phyloP scores from a whole-genome alignment of 2,113 vertebrate genomes.

The Pedionomus torquatus region DNA sequence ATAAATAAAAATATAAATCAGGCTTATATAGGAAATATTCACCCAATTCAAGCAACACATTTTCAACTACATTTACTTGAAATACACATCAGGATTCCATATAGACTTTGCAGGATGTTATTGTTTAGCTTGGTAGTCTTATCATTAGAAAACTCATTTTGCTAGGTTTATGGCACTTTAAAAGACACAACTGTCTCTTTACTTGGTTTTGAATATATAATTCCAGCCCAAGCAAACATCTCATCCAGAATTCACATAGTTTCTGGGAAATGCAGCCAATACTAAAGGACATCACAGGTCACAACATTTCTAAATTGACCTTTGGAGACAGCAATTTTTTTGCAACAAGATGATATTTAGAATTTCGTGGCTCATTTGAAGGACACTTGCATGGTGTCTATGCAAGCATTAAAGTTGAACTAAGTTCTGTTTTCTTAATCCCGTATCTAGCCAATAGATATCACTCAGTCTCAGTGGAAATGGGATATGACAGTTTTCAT shows the following conservation, averaged over 20 bases:
- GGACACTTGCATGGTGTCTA: slow-evolving; percentile 14
- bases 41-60: neutral
- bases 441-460: neutral
- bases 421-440: slow-evolving; percentile 25
- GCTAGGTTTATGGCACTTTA: neutral
- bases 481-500: slow-evolving; percentile 16
- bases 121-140: neutral
- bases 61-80: neutral
- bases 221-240: neutral
- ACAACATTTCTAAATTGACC: slow-evolving; percentile 31
- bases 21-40: neutral
- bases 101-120: neutral
- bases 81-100: neutral
- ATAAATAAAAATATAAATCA: slow-evolving; percentile 24
- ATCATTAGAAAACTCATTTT: slow-evolving; percentile 10
- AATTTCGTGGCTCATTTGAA: slow-evolving; percentile 35
- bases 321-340: neutral
- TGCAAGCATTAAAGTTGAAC: slow-evolving; percentile 5
- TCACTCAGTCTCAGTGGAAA: slow-evolving; percentile 1
- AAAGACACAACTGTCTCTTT: neutral
- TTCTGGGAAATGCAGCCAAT: slow-evolving; percentile 16
- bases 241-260: neutral
- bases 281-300: slow-evolving; percentile 31
- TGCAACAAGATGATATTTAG: slow-evolving; percentile 4
- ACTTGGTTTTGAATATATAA: neutral